Base-by-base conservation (phyloP, 23 tunicate genomes). In the Ciona savignyi region DNA sequence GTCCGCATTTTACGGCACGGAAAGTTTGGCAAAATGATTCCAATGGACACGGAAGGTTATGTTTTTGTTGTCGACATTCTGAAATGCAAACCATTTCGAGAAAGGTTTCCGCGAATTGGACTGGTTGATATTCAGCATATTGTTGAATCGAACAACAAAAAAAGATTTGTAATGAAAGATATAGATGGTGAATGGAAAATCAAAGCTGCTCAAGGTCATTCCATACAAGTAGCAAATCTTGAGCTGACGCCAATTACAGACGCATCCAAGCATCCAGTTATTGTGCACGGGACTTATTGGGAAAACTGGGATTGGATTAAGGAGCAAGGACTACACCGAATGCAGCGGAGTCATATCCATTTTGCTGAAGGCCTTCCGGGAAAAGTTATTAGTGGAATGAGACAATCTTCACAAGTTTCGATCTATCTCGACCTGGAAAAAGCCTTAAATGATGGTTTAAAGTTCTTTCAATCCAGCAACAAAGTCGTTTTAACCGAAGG, bases 361-460 rank as follows among this genome's bases (percentile, higher is more conserved):
- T 86, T 86, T 84, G 80, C 93, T 3, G 74, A 69, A 29, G 93
- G 93, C 21, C 31, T 74, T 29, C 84, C 83, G 11, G 77, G 81
- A 0, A 70, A 80, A 32, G 93, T 86, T 2, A 51, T 77, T 3
- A 86, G 93, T 74, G 93, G 93, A 35, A 86, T 86, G 93, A 68
- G 93, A 35, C 60, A 74, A 30, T 32, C 29, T 28, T 78, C 66
- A 29, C 85, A 86, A 65, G 62, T 86, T 22, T 71, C 75, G 4
- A 80, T 86, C 33, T 28, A 32, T 30, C 71, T 86, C 34, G 73
- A 86, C 51, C 27, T 86, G 76, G 72, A 60, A 1, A 86, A 80
- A 29, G 93, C 93, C 35, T 30, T 86, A 81, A 29, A 68, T 28
- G 79, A 79, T 81, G 25, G 20, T 49, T n/a, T n/a, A n/a, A n/a